Evolutionary conservation across 1,140 invertebrate species (phyloP), one percentile per base, ranked within the genome.

Genomic region (Zaprionus davidi): DNA sequence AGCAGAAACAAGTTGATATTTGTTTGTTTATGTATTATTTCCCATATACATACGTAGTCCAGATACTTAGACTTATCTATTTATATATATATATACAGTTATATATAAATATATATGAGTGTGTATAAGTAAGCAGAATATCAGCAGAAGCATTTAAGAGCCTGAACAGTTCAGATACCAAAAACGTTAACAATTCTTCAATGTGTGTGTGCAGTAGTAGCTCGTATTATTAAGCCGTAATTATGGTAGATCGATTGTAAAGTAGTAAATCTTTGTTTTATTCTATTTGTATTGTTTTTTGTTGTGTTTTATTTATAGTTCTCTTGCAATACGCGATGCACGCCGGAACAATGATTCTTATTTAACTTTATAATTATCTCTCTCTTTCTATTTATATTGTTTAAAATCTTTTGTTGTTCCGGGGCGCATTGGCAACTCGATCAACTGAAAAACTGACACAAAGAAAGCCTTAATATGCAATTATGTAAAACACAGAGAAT

Each of bases 1-100:
- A 62, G 63, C 79, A 87, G 81, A 44, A 26, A 76, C 70, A 58
- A 71, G 60, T 73, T 51, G 59, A 79, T 87, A 78, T 81, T 81
- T 87, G 87, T 84, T 81, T 82, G 51, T 64, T 55, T 38, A 44
- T 71, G 58, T 65, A 65, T 56, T 76, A 66, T 56, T 76, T 66
- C 44, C 44, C 28, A 64, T 72, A 53, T 49, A 57, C 73, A 68
- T 41, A 70, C 64, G 62, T 79, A 77, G 79, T 73, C 24, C 68
- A 81, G 66, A 71, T 67, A 46, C 49, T 46, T 69, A 65, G 56
- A 57, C 68, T 64, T 75, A 72, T 67, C 59, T 62, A 71, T 44
- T 56, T 44, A 60, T 41, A 68, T 31, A 57, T 62, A 75, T 63
- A 55, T 82, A 76, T 63, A 68, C 46, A 65, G 9, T 65, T 74